Evolutionary conservation across 2,113 vertebrate species (phyloP).

Genomic region (Crotalus viridis): DNA sequence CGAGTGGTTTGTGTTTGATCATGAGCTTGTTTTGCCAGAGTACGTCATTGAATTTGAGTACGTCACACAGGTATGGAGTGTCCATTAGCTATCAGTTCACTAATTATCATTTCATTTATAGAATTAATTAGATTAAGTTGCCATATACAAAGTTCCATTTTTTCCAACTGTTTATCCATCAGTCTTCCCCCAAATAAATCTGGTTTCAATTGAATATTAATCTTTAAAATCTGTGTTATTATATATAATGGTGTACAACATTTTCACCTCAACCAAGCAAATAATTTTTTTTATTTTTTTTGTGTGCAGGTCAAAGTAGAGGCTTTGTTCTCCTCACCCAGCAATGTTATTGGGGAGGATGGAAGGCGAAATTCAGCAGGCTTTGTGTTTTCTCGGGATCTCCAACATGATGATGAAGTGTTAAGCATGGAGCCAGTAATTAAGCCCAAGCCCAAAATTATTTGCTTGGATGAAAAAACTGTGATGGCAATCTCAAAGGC

Average conservation of each 20-base stretch:
- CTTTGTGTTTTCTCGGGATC: slow-evolving; percentile 55
- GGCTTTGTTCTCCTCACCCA: slow-evolving; percentile 53
- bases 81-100: not conserved
- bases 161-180: not conserved
- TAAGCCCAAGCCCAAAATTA: slow-evolving; percentile 72
- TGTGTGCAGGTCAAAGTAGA: slow-evolving; percentile 49
- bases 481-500: slow-evolving; percentile 73
- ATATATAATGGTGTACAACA: not conserved
- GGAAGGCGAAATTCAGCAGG: slow-evolving; percentile 49
- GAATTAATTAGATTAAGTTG: not conserved
- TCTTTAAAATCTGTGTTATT: not conserved
- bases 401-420: slow-evolving; percentile 67
- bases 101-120: not conserved
- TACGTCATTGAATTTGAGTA: slow-evolving; percentile 81
- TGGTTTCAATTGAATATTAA: not conserved
- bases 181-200: not conserved
- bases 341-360: slow-evolving; percentile 53
- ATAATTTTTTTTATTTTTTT: not conserved
- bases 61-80: slow-evolving; percentile 66
- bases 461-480: slow-evolving; percentile 75
- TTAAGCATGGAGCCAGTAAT: slow-evolving; percentile 75
- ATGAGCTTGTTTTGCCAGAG: slow-evolving; percentile 81
- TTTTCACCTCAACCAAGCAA: not conserved
- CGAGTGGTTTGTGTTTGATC: slow-evolving; percentile 83
- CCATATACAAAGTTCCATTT: not conserved